Evolutionary conservation across 1,140 invertebrate species (phyloP).

Genomic region (Brachionus rotundiformis): DNA sequence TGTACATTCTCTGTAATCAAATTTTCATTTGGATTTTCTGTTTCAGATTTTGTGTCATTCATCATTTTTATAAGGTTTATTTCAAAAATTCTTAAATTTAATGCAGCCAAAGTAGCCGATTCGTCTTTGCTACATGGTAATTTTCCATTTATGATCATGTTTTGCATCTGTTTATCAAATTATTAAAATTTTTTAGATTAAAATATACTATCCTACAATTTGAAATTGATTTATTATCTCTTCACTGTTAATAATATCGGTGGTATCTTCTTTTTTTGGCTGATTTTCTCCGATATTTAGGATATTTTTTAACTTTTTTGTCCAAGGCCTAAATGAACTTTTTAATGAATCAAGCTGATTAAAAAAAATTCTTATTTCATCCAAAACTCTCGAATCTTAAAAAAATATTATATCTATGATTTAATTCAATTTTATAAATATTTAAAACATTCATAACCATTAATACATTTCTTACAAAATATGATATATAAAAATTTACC

Average conservation of each 20-base stretch:
- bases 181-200: constrained; percentile 7
- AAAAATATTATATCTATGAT: too few relatives aligned
- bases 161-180: constrained; percentile 73
- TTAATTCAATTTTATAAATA: too few relatives aligned
- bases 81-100: constrained; percentile 72
- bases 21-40: constrained; percentile 32
- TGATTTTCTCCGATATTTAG: constrained; percentile 34
- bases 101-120: constrained; percentile 71
- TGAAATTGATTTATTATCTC: constrained; percentile 54
- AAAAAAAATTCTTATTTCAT: constrained; percentile 46
- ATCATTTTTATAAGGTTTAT: constrained; percentile 60
- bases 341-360: constrained; percentile 37
- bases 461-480: too few relatives aligned
- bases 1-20: constrained; percentile 5
- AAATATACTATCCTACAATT: constrained; percentile 52
- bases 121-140: constrained; percentile 73
- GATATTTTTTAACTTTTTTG: constrained; percentile 25
- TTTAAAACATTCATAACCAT: too few relatives aligned
- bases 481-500: neutral
- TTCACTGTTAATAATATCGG: constrained; percentile 48
- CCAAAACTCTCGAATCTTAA: constrained; percentile 26
- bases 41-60: neutral
- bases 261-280: neutral
- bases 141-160: constrained; percentile 70
- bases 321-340: constrained; percentile 48